Percentiles rank a stretch among this genome's conserved stretches.
phyloP scores from a whole-genome alignment of 2,888 invertebrate genomes.

The Papilio demoleus region DNA sequence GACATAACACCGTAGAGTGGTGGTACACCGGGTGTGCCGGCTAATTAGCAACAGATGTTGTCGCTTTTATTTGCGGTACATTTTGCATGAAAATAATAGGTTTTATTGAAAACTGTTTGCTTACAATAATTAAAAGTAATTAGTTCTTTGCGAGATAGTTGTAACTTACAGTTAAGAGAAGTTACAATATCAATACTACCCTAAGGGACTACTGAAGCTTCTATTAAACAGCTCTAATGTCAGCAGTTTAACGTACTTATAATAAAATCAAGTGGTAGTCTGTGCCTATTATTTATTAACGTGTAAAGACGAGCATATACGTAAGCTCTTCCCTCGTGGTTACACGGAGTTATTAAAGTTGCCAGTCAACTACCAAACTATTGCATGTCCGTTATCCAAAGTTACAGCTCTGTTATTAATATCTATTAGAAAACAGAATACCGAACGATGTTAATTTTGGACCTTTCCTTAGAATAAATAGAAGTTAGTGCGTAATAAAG shows the following conservation, averaged over 20 bases:
- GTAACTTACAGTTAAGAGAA: too few relatives aligned
- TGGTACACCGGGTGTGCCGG: too few relatives aligned
- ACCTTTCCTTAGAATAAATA: background rate
- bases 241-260: background rate
- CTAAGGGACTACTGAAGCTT: background rate
- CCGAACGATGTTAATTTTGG: background rate
- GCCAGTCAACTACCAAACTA: conserved; percentile 30
- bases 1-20: too few relatives aligned
- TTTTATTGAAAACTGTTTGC: too few relatives aligned
- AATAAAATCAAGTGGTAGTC: background rate
- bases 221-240: background rate
- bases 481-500: background rate
- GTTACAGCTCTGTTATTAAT: conserved; percentile 34
- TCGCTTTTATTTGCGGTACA: too few relatives aligned
- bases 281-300: conserved; percentile 12
- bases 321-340: conserved; percentile 34
- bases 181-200: too few relatives aligned
- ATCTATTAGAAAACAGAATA: conserved; percentile 30
- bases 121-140: too few relatives aligned
- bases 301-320: conserved; percentile 6
- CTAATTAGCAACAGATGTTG: too few relatives aligned
- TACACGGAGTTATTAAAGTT: conserved; percentile 33
- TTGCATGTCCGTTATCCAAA: conserved; percentile 34
- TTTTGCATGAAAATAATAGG: too few relatives aligned
- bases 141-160: too few relatives aligned